These are phyloP conservation scores for Berghia stephanieae DNA, from an alignment of 1,140 invertebrate genomes.

Conservation along the genomic window DNA sequence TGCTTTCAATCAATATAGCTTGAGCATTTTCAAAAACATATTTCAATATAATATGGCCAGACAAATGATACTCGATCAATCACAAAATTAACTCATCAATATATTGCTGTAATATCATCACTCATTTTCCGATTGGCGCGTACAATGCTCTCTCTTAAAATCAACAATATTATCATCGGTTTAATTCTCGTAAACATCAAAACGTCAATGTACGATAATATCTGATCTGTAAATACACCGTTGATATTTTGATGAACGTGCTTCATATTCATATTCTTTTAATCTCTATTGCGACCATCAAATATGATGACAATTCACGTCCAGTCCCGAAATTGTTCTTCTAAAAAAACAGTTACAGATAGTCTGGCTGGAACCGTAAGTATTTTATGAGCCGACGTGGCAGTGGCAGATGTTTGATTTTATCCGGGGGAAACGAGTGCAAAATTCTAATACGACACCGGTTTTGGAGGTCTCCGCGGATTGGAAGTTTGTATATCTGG, in stretches of 20 bases:
- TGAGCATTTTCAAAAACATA: no score
- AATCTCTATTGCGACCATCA: background rate
- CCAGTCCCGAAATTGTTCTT: background rate
- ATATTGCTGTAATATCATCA: no score
- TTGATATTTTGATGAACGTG: background rate
- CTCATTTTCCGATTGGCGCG: no score
- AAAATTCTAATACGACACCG: slow-evolving; percentile 61
- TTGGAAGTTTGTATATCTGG: slow-evolving; percentile 64
- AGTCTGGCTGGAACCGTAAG: slow-evolving; percentile 63
- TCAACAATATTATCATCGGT: no score
- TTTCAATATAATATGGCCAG: no score
- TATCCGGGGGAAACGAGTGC: slow-evolving; percentile 55
- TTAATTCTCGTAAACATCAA: background rate
- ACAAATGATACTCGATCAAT: no score
- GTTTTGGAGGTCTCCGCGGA: slow-evolving; percentile 56
- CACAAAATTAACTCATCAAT: no score
- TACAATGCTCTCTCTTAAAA: no score
- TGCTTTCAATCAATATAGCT: no score
- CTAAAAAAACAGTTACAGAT: slow-evolving; percentile 36
- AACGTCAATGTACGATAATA: background rate
- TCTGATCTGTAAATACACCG: background rate
- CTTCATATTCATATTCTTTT: background rate
- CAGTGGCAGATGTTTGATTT: slow-evolving; percentile 55
- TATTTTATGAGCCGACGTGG: slow-evolving; percentile 61
- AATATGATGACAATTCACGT: background rate